Evolutionary conservation across 2,797 vertebrate species (phyloP).

Genomic region (Rhinoraja longicauda): DNA sequence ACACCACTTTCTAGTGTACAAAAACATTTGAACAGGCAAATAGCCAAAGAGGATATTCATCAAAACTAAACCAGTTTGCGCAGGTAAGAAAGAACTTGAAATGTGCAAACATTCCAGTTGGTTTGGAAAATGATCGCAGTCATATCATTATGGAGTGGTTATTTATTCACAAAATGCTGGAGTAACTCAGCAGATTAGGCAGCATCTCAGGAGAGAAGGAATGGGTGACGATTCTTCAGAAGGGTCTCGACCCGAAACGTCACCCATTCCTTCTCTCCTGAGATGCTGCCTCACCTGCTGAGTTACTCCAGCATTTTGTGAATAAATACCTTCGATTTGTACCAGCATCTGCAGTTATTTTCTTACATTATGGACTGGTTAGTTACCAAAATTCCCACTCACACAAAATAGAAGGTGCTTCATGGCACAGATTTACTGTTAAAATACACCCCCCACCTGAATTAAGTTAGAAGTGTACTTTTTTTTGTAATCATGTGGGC

Average conservation of each 20-base stretch:
- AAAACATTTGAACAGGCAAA: background rate
- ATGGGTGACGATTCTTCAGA: no score
- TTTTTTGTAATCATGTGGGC: background rate
- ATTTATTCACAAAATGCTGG: no score
- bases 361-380: no score
- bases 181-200: no score
- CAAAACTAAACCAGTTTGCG: slow-evolving; percentile 6
- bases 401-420: background rate
- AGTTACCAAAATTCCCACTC: background rate
- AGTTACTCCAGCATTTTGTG: no score
- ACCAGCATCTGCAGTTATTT: no score
- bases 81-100: background rate
- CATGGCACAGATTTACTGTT: background rate
- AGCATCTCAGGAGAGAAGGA: no score
- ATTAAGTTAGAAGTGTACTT: no score
- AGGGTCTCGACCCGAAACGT: no score
- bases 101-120: background rate
- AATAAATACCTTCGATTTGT: no score
- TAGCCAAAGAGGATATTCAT: background rate
- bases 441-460: background rate
- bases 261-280: no score
- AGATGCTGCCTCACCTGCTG: no score
- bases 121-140: background rate
- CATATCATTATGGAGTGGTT: background rate
- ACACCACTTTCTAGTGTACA: slow-evolving; percentile 15